A percentile compares a stretch with the other conserved stretches of the same genome.
Evolutionary conservation across 2,113 vertebrate genomes (phyloP).

Genomic region (Notechis scutatus): DNA sequence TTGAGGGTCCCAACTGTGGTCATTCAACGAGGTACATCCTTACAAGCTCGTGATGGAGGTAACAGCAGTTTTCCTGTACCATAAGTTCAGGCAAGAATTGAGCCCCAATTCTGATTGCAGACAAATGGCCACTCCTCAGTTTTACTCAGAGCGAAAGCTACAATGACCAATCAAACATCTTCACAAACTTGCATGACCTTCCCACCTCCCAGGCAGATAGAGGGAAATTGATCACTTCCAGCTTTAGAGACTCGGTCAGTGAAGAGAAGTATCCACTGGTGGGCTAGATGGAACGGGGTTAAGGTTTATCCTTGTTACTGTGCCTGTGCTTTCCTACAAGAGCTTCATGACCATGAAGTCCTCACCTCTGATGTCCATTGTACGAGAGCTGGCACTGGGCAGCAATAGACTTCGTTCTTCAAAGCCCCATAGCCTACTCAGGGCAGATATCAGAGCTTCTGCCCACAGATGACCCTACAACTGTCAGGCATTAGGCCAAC

Average conservation of each 20-base stretch:
- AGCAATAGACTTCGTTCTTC: background rate
- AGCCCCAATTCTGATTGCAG: background rate
- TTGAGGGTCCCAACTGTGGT: background rate
- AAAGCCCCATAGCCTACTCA: background rate
- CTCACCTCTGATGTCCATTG: background rate
- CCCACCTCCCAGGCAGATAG: background rate
- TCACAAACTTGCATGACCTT: background rate
- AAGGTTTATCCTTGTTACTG: background rate
- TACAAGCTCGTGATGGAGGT: background rate
- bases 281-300: background rate
- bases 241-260: background rate
- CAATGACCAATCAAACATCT: background rate
- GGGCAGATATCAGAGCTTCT: background rate
- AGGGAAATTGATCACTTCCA: background rate
- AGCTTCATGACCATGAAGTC: background rate
- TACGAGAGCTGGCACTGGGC: background rate
- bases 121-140: background rate
- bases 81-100: background rate
- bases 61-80: background rate
- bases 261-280: background rate
- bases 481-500: background rate
- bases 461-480: background rate
- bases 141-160: background rate
- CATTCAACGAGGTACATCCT: background rate
- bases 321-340: background rate